Base-by-base conservation (phyloP, 1,140 invertebrate species). In the Papilio polyxenes region DNA sequence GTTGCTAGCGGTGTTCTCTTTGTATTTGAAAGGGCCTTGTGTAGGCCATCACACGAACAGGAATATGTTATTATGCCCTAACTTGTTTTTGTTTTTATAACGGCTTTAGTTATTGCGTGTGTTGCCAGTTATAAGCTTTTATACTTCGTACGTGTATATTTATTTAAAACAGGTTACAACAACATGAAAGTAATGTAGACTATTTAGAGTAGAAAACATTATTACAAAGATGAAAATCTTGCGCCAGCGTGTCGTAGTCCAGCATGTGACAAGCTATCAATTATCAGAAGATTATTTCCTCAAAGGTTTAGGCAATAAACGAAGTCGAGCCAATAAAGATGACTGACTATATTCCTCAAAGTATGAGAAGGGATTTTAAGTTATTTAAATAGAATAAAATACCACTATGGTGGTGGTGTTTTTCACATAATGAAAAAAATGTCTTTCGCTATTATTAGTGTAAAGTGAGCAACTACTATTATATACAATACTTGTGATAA, bases 61-160 rank as follows among this genome's bases (percentile, higher is more conserved):
- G 15, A 53, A 6, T 59, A 17, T 59, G 56, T 59, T 59, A n/a
- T 59, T 59, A 59, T 20, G 56, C 56, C n/a, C 20, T 59, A n/a
- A 59, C 56, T 59, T 20, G 56, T n/a, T 59, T 59, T 59, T 59
- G 56, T 59, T 20, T 59, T 59, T 59, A 59, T 59, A 59, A 59
- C 56, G 56, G 56, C 56, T 59, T 59, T 59, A 56, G 49, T 51
- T 59, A n/a, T 59, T 20, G 4, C 40, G 40, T 59, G 56, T 20
- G n/a, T 17, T 59, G n/a, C 56, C n/a, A 20, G 56, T 20, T 20
- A 53, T 1, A 44, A 44, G n/a, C n/a, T 59, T 59, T 59, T 59
- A 20, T 17, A n/a, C n/a, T 20, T 20, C 17, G 56, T n/a, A 10
- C 8, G 7, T 44, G 40, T 2, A 44, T 44, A 7, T 6, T 44